Conservation (phyloP, 2,888 invertebrate genomes). For the Luperina nickerlii region DNA sequence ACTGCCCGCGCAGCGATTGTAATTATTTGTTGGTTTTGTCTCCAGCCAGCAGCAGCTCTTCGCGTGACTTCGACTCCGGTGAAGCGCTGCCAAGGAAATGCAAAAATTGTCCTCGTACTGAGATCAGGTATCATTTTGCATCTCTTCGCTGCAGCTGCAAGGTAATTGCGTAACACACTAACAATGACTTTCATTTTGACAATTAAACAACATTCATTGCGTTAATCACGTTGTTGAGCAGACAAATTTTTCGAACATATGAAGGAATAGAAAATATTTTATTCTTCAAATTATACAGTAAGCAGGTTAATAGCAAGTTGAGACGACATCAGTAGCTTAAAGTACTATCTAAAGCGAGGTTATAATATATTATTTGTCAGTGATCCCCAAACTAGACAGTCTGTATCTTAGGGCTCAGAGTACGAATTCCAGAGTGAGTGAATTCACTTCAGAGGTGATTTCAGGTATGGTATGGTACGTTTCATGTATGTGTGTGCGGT, state of each 20-base stretch:
- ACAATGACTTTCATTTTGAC: neutral
- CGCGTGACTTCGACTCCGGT: slow-evolving; percentile 45
- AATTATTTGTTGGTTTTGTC: slow-evolving; percentile 67
- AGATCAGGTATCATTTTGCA: slow-evolving; percentile 73
- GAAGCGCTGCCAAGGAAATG: slow-evolving; percentile 72
- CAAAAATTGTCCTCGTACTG: slow-evolving; percentile 72
- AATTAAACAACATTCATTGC: neutral
- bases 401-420: too few relatives aligned
- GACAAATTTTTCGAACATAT: neutral
- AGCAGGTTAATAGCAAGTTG: too few relatives aligned
- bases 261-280: neutral
- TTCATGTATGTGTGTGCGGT: neutral
- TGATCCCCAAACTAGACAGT: neutral
- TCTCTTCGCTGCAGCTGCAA: slow-evolving; percentile 39
- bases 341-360: too few relatives aligned
- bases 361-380: neutral
- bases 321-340: too few relatives aligned
- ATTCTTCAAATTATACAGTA: too few relatives aligned
- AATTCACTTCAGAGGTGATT: neutral
- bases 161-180: neutral
- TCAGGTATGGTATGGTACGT: neutral
- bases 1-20: slow-evolving; percentile 65
- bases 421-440: too few relatives aligned
- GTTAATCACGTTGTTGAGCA: neutral
- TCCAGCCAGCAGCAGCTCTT: slow-evolving; percentile 67